Conservation (phyloP, 2,888 invertebrate species). For the Margaritifera margaritifera region DNA sequence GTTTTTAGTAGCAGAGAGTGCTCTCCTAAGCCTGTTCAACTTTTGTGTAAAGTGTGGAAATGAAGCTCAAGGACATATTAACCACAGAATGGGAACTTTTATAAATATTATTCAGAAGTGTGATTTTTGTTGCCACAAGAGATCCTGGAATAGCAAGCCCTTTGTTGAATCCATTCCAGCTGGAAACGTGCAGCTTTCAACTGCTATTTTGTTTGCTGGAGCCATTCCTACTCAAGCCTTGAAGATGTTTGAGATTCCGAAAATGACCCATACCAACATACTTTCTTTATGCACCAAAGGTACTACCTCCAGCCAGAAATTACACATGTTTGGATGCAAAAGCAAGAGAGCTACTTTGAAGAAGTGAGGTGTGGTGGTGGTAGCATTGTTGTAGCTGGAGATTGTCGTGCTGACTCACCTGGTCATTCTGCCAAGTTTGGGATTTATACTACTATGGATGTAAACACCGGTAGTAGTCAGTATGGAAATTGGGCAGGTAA, state of each 20-base stretch:
- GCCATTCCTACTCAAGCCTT: neutral
- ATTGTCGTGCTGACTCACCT: conserved; percentile 20
- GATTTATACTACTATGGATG: conserved; percentile 18
- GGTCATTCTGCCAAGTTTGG: conserved; percentile 22
- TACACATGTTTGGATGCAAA: too few species aligned
- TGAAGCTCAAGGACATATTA: too few species aligned
- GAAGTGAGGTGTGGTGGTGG: neutral
- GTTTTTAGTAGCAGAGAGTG: too few species aligned
- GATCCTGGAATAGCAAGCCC: conserved; percentile 2
- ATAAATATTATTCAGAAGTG: too few species aligned
- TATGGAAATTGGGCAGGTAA: conserved; percentile 16
- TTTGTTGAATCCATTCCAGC: conserved; percentile 1
- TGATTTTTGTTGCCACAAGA: neutral
- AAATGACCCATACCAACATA: neutral
- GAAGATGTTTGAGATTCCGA: neutral
- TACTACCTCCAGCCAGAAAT: too few species aligned
- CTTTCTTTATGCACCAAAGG: too few species aligned
- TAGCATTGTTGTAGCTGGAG: conserved; percentile 12
- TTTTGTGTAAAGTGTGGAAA: too few species aligned
- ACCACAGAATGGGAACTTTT: too few species aligned
- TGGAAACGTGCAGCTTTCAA: conserved; percentile 5
- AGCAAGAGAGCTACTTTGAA: conserved; percentile 5
- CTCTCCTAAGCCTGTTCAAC: too few species aligned
- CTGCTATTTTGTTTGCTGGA: conserved; percentile 1
- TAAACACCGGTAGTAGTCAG: conserved; percentile 13